Evolutionary conservation across 2,113 vertebrate genomes (phyloP).

Genomic region (Desmodus rotundus): DNA sequence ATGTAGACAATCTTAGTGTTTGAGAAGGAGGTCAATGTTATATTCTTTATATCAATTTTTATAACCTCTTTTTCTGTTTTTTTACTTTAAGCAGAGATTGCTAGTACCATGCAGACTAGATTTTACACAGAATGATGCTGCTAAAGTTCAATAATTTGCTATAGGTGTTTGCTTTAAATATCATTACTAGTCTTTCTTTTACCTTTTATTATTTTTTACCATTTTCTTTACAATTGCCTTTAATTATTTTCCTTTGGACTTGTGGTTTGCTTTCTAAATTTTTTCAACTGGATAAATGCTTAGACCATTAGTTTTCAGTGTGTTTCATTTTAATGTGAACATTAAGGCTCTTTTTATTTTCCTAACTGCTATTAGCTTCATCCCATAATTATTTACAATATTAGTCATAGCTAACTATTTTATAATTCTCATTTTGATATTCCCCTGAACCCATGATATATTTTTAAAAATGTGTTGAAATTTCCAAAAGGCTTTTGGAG

Average conservation of each 20-base stretch:
- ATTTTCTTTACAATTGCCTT: not conserved
- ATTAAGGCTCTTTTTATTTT: not conserved
- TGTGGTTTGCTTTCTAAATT: not conserved
- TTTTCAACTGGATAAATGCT: not conserved
- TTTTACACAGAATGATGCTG: not conserved
- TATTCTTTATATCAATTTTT: not conserved
- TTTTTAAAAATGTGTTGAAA: not conserved
- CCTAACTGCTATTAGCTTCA: not conserved
- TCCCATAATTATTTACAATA: not conserved
- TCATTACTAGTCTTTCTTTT: not conserved
- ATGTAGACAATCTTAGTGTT: not conserved
- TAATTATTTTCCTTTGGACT: not conserved
- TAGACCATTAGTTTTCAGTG: not conserved
- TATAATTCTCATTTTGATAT: not conserved
- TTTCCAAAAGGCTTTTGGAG: not conserved
- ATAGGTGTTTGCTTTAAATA: not conserved
- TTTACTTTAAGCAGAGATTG: not conserved
- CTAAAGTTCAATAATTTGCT: not conserved
- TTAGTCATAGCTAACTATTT: not conserved
- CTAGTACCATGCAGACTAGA: not conserved
- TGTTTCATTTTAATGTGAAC: not conserved
- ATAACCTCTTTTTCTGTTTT: not conserved
- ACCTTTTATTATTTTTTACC: not conserved
- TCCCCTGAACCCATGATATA: not conserved
- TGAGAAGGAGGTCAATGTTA: not conserved